phyloP scores from a whole-genome alignment of 2,888 invertebrate genomes.

The Choreutis nemorana region DNA sequence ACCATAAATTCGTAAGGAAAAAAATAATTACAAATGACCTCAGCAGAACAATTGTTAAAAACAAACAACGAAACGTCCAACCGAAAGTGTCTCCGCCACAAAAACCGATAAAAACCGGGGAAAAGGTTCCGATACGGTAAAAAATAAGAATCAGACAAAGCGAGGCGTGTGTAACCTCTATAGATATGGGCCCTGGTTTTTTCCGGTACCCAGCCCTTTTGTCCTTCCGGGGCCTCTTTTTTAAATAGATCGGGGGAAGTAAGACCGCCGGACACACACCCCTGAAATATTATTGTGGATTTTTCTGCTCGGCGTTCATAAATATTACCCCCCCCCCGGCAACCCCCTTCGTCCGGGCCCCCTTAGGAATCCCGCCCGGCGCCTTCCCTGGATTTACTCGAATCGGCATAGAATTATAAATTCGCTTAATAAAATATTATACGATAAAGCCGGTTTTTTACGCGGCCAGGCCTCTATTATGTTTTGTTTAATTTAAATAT shows the following conservation, averaged over 20 bases:
- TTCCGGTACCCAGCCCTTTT: conserved; percentile 51
- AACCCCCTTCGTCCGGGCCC: conserved; percentile 14
- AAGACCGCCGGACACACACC: conserved; percentile 54
- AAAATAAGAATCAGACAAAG: conserved; percentile 66
- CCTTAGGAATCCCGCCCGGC: conserved; percentile 9
- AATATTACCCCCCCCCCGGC: conserved; percentile 47
- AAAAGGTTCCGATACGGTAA: conserved; percentile 63
- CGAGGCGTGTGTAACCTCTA: conserved; percentile 48
- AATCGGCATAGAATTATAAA: conserved; percentile 64
- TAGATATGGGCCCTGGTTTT: conserved; percentile 63
- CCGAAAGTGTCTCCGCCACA: conserved; percentile 64
- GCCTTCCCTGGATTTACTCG: conserved; percentile 38
- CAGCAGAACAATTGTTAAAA: conserved; percentile 58
- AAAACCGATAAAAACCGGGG: conserved; percentile 61
- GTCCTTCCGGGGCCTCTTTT: conserved; percentile 64
- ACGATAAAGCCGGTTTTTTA: conserved; percentile 60
- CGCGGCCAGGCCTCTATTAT: conserved; percentile 57
- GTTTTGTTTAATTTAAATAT: conserved; percentile 67
- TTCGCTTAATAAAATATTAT: conserved; percentile 66
- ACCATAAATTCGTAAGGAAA: conserved; percentile 31
- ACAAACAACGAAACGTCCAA: conserved; percentile 34
- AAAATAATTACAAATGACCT: conserved; percentile 60
- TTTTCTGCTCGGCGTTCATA: conserved; percentile 65
- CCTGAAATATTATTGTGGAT: conserved; percentile 67
- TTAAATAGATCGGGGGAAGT: conserved; percentile 64